Evolutionary conservation across 1,140 invertebrate species (phyloP).

Genomic region (Bicyclus anynana): DNA sequence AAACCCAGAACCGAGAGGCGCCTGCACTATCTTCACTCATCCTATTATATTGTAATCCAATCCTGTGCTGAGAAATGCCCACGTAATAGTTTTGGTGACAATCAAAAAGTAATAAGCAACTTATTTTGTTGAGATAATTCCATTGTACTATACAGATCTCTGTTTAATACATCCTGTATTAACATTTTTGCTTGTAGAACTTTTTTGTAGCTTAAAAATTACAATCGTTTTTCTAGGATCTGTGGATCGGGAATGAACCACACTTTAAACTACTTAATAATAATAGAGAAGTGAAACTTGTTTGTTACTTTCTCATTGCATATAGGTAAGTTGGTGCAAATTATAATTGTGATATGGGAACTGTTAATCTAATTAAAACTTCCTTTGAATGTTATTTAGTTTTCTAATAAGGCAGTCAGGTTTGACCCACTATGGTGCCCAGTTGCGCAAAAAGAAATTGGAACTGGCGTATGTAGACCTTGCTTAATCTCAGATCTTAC

Average conservation of each 20-base stretch:
- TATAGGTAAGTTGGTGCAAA: too few relatives aligned
- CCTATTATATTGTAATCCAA: constrained; percentile 32
- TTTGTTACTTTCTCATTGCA: too few relatives aligned
- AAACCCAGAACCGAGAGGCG: constrained; percentile 28
- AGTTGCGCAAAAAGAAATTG: neutral
- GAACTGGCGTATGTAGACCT: neutral
- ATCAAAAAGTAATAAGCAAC: neutral
- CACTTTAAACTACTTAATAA: too few relatives aligned
- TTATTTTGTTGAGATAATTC: neutral
- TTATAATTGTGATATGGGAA: too few relatives aligned
- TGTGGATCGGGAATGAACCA: too few relatives aligned
- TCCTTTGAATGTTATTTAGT: neutral
- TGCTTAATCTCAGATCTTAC: too few relatives aligned
- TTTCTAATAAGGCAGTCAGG: neutral
- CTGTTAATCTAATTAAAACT: neutral
- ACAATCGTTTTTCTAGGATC: neutral
- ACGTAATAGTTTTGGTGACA: neutral
- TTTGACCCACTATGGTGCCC: neutral
- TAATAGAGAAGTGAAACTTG: too few relatives aligned
- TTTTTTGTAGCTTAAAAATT: neutral
- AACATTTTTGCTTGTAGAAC: neutral
- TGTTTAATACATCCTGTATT: neutral
- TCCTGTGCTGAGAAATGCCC: neutral
- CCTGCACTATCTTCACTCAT: constrained; percentile 32
- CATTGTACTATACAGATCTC: neutral